Base-by-base conservation (phyloP, 1,140 invertebrate species). In the Cotesia chilonis region DNA sequence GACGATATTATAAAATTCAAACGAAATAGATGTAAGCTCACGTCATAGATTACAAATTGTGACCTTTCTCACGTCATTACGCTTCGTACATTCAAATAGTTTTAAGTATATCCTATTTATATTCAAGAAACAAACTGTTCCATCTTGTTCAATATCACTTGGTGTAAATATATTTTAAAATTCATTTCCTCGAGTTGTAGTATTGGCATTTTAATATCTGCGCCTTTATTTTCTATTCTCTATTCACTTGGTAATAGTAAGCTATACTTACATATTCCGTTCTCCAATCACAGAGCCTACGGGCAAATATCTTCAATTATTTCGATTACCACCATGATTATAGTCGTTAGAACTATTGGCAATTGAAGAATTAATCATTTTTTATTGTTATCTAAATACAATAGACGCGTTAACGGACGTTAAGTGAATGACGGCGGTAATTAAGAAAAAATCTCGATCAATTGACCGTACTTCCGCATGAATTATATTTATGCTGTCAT, bases 211-310 rank as follows among this genome's bases (percentile, higher is more conserved):
- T 28, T 28, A 28, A 28, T 28, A 28, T 28, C 28, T 28, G 28
- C 28, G 28, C 28, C 28, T 28, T 28, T 28, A 28, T 28, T 28
- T 28, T 28, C 28, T 28, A 28, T 28, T 28, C 28, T 28, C 28
- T 28, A 28, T 28, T 95, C 93, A 1, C 94, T 94, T 36, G 92
- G 85, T 78, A 95, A 88, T 28, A 28, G 28, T 28, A 28, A 28
- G 3, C 28, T 28, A 28, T 28, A 28, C 28, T 28, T 28, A 28
- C 28, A 84, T 96, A 96, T 74, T 99, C 97, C 3, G 97, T 97
- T 77, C 94, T 89, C 98, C 98, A 99, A 83, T 96, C 96, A 82
- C 99, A 96, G 47, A 99, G 86, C 82, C 93, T 95, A 76, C 28
- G 87, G 72, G 72, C 66, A 75, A 28, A 60, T 12, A 68, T 68